phyloP scores from a whole-genome alignment of 2,888 invertebrate genomes.

The Eilema caniola region DNA sequence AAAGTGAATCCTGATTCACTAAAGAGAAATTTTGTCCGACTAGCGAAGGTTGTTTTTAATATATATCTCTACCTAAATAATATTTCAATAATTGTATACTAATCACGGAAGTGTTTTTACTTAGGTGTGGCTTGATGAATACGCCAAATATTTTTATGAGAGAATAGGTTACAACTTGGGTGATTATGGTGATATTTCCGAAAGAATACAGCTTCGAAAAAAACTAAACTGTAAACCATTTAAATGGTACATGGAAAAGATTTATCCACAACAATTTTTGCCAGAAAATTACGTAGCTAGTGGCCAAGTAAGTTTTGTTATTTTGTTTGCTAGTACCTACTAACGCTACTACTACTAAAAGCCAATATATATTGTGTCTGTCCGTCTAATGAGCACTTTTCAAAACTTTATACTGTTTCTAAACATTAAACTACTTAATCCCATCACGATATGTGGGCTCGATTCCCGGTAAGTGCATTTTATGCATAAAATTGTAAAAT shows the following conservation, averaged over 20 bases:
- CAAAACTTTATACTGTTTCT: background rate
- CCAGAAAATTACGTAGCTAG: slow-evolving; percentile 97
- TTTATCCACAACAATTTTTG: slow-evolving; percentile 98
- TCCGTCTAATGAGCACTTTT: background rate
- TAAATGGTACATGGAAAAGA: slow-evolving; percentile 98
- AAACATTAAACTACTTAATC: no score
- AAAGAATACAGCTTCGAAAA: slow-evolving; percentile 91
- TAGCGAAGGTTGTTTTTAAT: slow-evolving; percentile 90
- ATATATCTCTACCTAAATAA: background rate
- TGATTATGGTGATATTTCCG: slow-evolving; percentile 95
- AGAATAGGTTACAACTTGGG: slow-evolving; percentile 90
- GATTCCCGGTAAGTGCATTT: no score
- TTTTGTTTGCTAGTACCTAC: background rate
- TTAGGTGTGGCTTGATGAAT: slow-evolving; percentile 97
- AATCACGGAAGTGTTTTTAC: background rate
- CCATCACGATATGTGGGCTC: no score
- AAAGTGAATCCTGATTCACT: slow-evolving; percentile 93
- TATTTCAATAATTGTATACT: background rate
- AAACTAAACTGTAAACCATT: slow-evolving; percentile 97
- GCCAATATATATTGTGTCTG: no score
- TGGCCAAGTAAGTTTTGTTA: slow-evolving; percentile 94
- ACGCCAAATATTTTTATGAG: slow-evolving; percentile 93
- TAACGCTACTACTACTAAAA: no score
- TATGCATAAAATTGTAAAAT: no score
- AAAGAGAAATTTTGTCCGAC: slow-evolving; percentile 96